Base-by-base conservation (phyloP, 2,888 invertebrate species). In the Metalampra italica region DNA sequence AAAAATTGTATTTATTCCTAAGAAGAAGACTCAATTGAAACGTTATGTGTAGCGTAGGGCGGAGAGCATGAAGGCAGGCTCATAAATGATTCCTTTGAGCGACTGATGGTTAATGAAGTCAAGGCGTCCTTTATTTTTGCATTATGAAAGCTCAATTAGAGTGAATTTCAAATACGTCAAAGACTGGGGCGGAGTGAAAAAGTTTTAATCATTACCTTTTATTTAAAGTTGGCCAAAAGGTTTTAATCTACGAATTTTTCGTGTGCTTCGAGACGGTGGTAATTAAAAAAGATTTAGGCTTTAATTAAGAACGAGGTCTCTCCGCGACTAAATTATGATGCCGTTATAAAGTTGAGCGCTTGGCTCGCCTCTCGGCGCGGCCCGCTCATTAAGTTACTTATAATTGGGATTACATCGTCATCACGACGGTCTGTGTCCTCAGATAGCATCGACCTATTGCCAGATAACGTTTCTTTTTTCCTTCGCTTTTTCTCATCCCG, bases 121-220 rank as follows among this genome's bases (percentile, higher is more conserved):
- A 9, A 7, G 39, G 14, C 15, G 14, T 14, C 34, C 43, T 44
- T 36, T 14, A 37, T 46, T 43, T 29, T 40, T 46, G 11, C 48
- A 46, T 38, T 43, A 46, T 42, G 43, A 49, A 49, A 36, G 46
- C 54, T 54, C 54, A 46, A 50, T 47, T 50, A 52, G 52, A 48
- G 12, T 15, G 43, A 54, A 51, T 50, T 54, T 52, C 45, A 48
- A 47, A 44, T 45, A 34, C 50, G 43, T 52, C 51, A 46, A 47
- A 50, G 49, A 32, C 40, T 46, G 15, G 47, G 48, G 43, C 41
- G 53, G 49, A 60, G 56, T 57, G 50, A 57, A 58, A 60, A 60
- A 64, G 51, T 64, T 62, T 62, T 59, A 60, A 64, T 59, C 59
- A 57, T 59, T 54, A 52, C 59, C 58, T 59, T 55, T 57, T 56